Percentiles rank a stretch among this genome's conserved stretches.
phyloP scores from a whole-genome alignment of 53 echinoderm and acorn worm genomes.

The Holothuria leucospilota region DNA sequence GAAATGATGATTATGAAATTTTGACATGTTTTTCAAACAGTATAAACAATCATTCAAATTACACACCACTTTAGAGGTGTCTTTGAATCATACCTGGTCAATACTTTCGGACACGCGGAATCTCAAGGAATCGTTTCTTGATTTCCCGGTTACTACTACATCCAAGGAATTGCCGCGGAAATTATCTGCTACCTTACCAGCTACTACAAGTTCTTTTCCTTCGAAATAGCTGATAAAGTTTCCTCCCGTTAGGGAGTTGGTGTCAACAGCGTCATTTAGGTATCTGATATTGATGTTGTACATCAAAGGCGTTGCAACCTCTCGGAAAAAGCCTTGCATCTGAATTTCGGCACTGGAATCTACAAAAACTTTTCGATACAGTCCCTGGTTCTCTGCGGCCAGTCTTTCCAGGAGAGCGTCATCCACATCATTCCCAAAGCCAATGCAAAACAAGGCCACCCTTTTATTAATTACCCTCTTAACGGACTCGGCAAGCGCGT shows the following conservation, averaged over 20 bases:
- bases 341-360: slow-evolving; percentile 81
- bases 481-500: slow-evolving; percentile 50
- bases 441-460: slow-evolving; percentile 81
- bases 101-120: slow-evolving; percentile 27
- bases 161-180: slow-evolving; percentile 25
- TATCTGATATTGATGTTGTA: slow-evolving; percentile 84
- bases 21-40: no score
- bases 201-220: slow-evolving; percentile 90
- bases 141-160: slow-evolving; percentile 33
- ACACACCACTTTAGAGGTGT: no score
- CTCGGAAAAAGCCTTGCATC: slow-evolving; percentile 89
- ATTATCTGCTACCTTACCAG: slow-evolving; percentile 76
- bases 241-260: slow-evolving; percentile 66
- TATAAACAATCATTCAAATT: no score
- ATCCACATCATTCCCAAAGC: slow-evolving; percentile 85
- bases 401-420: slow-evolving; percentile 76
- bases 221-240: slow-evolving; percentile 85
- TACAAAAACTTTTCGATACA: slow-evolving; percentile 83
- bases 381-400: slow-evolving; percentile 77
- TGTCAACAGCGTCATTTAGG: slow-evolving; percentile 59
- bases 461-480: slow-evolving; percentile 56
- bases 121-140: slow-evolving; percentile 34
- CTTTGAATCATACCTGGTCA: slow-evolving; percentile 16
- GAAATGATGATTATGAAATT: no score
- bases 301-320: slow-evolving; percentile 91